phyloP scores from a whole-genome alignment of 2,888 invertebrate genomes.

The Rotaria socialis region DNA sequence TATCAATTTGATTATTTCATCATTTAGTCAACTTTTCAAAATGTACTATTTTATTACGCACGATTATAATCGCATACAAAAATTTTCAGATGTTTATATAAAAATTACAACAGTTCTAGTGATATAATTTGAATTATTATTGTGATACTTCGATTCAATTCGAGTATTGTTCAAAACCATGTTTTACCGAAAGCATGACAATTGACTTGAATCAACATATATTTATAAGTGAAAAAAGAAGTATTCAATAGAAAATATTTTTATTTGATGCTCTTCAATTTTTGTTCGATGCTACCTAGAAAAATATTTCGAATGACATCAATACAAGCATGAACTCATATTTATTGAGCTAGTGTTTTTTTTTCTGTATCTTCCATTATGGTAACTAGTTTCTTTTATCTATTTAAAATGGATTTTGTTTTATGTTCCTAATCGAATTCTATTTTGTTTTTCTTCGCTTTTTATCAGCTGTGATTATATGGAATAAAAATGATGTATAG shows the following conservation, averaged over 20 bases:
- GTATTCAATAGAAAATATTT: no score
- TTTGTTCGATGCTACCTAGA: neutral
- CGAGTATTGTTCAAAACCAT: slow-evolving; percentile 83
- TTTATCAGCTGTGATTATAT: neutral
- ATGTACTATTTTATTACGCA: slow-evolving; percentile 89
- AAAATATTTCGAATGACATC: neutral
- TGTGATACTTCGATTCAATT: slow-evolving; percentile 77
- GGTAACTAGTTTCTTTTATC: no score
- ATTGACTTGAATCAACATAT: no score
- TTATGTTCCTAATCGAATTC: neutral
- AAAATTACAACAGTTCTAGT: slow-evolving; percentile 82
- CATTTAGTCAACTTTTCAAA: slow-evolving; percentile 84
- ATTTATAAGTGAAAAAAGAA: no score
- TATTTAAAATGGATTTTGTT: neutral
- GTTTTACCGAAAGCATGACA: slow-evolving; percentile 76
- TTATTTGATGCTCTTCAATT: no score
- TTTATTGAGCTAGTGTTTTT: neutral
- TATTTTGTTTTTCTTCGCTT: neutral
- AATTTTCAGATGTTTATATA: slow-evolving; percentile 73
- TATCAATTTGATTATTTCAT: slow-evolving; percentile 74
- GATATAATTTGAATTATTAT: slow-evolving; percentile 71
- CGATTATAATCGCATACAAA: no score
- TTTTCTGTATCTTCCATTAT: neutral
- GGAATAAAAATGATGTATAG: neutral
- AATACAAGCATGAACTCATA: neutral